Base-by-base conservation (phyloP, 1,140 invertebrate genomes). In the Drosophila tani region DNA sequence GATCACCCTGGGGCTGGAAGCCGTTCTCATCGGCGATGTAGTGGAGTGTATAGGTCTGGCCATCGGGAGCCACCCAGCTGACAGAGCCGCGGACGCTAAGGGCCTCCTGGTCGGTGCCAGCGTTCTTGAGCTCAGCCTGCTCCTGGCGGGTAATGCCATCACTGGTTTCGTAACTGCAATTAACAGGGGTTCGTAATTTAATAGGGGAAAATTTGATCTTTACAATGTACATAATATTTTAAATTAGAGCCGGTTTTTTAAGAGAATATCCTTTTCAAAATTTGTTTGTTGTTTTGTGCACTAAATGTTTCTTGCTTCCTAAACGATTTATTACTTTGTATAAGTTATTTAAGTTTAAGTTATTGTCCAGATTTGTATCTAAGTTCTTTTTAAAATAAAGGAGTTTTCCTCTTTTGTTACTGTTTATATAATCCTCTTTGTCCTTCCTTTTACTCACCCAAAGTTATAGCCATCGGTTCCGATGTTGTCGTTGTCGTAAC, bases 1-100 rank as follows among this genome's bases (percentile, higher is more conserved):
- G 95, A 11, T 93, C 94, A 11, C 95, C 95, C 65, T 93, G 74
- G 12, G 96, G 95, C 62, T 95, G 95, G 94, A 96, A 97, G 9
- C 96, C 96, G 62, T 96, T 96, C 91, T 96, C 96, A 88, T 96
- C 96, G 49, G 96, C 96, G 35, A 94, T 92, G 91, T 95, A 97
- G 43, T 93, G 95, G 12, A 96, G 92, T 2, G 94, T 93, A 59
- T 95, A 94, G 15, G 94, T 93, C 29, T 94, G 93, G 15, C 96
- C 96, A 84, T 96, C 95, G n/a, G 94, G 94, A 9, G 94, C 94
- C 2, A 94, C 93, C 92, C 95, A 97, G 65, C 94, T 94, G 93
- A 95, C 96, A 12, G 94, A 94, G 17, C 96, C 96, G 60, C 94
- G 94, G 6, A 95, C 95, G 0, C 92, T 92, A 3, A 95, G 91